A percentile compares a stretch with the other conserved stretches of the same genome.
Conservation (phyloP, 2,888 invertebrate species). For the Drosophila testacea region DNA sequence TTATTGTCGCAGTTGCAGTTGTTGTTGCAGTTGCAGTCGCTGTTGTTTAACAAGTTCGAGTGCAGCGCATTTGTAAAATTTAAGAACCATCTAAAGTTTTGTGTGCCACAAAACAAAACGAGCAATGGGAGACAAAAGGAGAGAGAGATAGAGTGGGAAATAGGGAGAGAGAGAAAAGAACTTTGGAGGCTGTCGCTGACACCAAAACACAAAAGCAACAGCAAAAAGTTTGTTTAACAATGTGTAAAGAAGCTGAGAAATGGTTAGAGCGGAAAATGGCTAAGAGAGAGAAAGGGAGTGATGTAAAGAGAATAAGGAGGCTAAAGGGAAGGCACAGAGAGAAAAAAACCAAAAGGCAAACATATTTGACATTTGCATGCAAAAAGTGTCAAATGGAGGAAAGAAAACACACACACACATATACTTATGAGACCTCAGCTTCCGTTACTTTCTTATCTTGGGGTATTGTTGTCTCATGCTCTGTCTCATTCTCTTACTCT, state of each 20-base stretch:
- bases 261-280: slow-evolving; percentile 38
- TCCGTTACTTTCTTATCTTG: slow-evolving; percentile 65
- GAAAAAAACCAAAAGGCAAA: slow-evolving; percentile 55
- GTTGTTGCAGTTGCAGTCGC: slow-evolving; percentile 31
- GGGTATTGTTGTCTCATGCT: slow-evolving; percentile 37
- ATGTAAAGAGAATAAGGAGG: background rate
- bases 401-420: slow-evolving; percentile 28
- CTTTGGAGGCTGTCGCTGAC: slow-evolving; percentile 73
- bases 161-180: slow-evolving; percentile 28
- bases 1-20: slow-evolving; percentile 24
- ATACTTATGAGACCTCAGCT: slow-evolving; percentile 35
- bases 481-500: background rate
- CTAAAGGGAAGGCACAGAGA: background rate
- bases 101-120: slow-evolving; percentile 42
- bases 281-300: background rate
- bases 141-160: background rate
- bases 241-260: slow-evolving; percentile 62
- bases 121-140: background rate
- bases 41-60: slow-evolving; percentile 76
- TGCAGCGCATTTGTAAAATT: slow-evolving; percentile 75
- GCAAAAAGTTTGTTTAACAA: slow-evolving; percentile 72
- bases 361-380: slow-evolving; percentile 78
- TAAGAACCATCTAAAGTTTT: slow-evolving; percentile 67
- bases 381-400: slow-evolving; percentile 71
- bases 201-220: slow-evolving; percentile 68